These are phyloP conservation scores for Lochmaea crataegi DNA, from an alignment of 2,888 invertebrate species.

Conservation along the genomic window DNA sequence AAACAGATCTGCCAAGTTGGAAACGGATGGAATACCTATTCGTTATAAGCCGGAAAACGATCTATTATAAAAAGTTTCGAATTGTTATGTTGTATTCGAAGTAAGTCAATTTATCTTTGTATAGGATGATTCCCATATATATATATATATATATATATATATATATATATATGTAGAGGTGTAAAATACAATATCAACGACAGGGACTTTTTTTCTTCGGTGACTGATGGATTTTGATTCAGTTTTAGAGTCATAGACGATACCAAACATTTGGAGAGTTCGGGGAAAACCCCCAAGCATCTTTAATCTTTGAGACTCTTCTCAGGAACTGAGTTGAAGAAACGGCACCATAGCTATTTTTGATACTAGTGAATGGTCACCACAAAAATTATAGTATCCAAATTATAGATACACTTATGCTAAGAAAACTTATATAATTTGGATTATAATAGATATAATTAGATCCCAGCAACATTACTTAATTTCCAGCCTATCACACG, in stretches of 20 bases:
- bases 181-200: not conserved
- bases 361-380: no score
- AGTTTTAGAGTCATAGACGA: no score
- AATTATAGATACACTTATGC: no score
- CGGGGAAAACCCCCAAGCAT: no score
- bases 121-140: not conserved
- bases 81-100: constrained; percentile 48
- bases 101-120: constrained; percentile 46
- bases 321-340: no score
- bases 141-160: no score
- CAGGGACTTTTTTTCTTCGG: not conserved
- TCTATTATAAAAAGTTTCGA: constrained; percentile 53
- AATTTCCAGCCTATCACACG: not conserved
- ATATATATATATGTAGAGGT: not conserved
- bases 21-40: constrained; percentile 32
- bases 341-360: no score
- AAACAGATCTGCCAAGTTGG: constrained; percentile 31
- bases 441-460: no score
- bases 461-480: not conserved
- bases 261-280: no score
- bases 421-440: no score
- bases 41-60: constrained; percentile 51
- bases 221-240: not conserved
- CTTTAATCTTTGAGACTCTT: no score
- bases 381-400: no score